Conservation (phyloP, 1,140 invertebrate genomes). For the Pomacea maculata region DNA sequence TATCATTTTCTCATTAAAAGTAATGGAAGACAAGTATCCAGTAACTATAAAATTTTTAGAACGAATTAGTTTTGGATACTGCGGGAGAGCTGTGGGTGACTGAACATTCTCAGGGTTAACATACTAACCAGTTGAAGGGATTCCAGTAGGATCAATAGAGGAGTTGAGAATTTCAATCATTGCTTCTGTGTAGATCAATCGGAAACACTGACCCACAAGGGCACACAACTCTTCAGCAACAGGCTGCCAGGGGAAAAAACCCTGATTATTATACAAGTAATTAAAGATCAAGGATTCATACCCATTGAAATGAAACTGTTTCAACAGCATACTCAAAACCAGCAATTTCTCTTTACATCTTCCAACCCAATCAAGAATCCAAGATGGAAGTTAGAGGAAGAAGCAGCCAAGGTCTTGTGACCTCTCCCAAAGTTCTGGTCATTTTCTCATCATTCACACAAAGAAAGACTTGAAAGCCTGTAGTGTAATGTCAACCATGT, state of each 20-base stretch:
- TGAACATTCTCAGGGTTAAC: background rate
- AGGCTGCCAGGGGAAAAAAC: constrained; percentile 19
- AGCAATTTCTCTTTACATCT: no score
- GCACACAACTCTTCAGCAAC: constrained; percentile 57
- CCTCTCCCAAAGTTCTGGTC: background rate
- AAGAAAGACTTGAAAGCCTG: background rate
- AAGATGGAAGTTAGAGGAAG: background rate
- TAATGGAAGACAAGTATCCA: no score
- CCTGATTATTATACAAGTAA: no score
- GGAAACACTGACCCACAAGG: constrained; percentile 58
- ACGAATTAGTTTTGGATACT: no score
- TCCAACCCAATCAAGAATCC: no score
- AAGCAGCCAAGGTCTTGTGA: background rate
- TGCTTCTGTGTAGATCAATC: constrained; percentile 58
- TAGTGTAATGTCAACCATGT: background rate
- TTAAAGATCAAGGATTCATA: no score
- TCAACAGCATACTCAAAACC: no score
- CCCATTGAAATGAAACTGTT: no score
- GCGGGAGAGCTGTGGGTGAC: background rate
- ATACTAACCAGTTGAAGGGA: constrained; percentile 27
- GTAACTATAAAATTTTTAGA: no score
- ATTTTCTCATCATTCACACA: background rate
- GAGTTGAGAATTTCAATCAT: constrained; percentile 53
- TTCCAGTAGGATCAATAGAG: constrained; percentile 28
- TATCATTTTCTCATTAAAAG: no score